phyloP scores from a whole-genome alignment of 2,888 invertebrate species.

The Eretmocerus hayati region DNA sequence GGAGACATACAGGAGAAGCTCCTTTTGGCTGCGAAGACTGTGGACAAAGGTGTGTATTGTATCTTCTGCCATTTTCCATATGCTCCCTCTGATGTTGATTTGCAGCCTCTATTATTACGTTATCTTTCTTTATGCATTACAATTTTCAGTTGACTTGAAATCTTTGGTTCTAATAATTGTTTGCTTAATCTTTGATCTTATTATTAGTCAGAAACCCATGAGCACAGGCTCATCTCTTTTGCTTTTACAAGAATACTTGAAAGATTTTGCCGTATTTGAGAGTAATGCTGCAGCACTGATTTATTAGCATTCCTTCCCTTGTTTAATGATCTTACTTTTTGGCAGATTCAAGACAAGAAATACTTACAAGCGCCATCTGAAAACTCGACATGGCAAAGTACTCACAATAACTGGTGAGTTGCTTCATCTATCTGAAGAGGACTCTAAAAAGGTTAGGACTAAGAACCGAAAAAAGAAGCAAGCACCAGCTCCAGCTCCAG shows the following conservation, averaged over 20 bases:
- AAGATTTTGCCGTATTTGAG: too few species aligned
- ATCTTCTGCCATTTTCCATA: not conserved
- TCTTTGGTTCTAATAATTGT: too few species aligned
- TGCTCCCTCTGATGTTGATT: too few species aligned
- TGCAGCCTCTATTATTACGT: too few species aligned
- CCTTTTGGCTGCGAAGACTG: slow-evolving; percentile 51
- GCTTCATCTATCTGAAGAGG: slow-evolving; percentile 47
- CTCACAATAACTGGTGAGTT: slow-evolving; percentile 51
- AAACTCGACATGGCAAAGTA: slow-evolving; percentile 53
- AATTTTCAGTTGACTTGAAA: too few species aligned
- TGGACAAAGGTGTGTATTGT: slow-evolving; percentile 36
- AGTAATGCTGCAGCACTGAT: too few species aligned
- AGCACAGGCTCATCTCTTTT: too few species aligned
- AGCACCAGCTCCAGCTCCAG: slow-evolving; percentile 12
- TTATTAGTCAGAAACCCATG: too few species aligned
- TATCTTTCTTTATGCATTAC: too few species aligned
- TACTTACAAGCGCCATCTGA: slow-evolving; percentile 55
- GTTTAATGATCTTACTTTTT: slow-evolving; percentile 3
- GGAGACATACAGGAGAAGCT: slow-evolving; percentile 53
- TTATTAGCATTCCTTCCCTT: too few species aligned
- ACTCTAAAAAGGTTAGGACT: slow-evolving; percentile 46
- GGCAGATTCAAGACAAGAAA: slow-evolving; percentile 54
- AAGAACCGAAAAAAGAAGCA: slow-evolving; percentile 35
- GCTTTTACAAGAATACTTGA: too few species aligned
- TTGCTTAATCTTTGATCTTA: too few species aligned